phyloP scores from a whole-genome alignment of 2,888 invertebrate genomes.

The Tipula helvola region DNA sequence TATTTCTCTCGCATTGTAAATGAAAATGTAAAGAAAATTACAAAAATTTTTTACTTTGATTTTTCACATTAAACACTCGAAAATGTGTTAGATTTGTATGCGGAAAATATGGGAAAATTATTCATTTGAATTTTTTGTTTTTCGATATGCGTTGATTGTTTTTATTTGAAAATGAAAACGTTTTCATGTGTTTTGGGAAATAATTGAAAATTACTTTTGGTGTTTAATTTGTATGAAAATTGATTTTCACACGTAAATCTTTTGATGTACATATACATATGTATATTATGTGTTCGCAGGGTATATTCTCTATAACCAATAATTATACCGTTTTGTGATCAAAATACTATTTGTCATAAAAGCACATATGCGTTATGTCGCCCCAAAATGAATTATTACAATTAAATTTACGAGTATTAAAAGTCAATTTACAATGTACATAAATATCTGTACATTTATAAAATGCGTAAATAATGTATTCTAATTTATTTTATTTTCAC shows the following conservation, averaged over 20 bases:
- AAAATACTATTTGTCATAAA: background rate
- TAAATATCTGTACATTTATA: background rate
- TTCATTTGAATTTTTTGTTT: background rate
- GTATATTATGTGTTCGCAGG: background rate
- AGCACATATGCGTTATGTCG: background rate
- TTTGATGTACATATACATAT: background rate
- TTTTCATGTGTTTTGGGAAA: background rate
- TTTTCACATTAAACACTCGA: background rate
- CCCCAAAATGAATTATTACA: background rate
- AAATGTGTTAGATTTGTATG: background rate
- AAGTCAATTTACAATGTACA: background rate
- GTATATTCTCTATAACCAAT: no score
- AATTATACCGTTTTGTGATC: background rate
- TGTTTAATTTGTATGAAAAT: background rate
- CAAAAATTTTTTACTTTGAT: background rate
- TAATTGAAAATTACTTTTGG: background rate
- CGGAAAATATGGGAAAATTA: background rate
- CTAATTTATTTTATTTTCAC: background rate
- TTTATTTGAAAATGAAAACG: background rate
- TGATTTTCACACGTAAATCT: background rate
- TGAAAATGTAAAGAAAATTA: background rate
- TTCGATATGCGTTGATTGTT: background rate
- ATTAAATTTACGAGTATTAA: background rate
- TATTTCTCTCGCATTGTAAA: background rate
- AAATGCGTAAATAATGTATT: background rate